Evolutionary conservation across 2,797 vertebrate species (phyloP).

Genomic region (Chanos chanos): DNA sequence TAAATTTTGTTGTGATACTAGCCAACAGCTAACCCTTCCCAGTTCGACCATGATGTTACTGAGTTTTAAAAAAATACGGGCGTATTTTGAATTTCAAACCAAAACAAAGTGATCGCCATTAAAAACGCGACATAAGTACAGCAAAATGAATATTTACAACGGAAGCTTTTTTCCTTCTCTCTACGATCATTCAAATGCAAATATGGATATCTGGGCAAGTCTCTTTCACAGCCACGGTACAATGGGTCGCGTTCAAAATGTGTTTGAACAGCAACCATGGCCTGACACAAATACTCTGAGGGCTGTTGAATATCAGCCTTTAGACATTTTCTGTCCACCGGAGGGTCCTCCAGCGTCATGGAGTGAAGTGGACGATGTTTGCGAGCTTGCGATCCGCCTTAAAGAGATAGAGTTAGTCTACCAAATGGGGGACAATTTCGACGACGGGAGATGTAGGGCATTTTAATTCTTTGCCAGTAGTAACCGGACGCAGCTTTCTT

Average conservation of each 20-base stretch:
- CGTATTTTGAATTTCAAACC: background rate
- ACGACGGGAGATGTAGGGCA: background rate
- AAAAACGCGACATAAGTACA: too few relatives aligned
- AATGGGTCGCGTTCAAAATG: background rate
- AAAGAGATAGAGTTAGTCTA: conserved; percentile 29
- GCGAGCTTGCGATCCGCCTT: conserved; percentile 44
- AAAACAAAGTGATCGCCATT: conserved; percentile 5
- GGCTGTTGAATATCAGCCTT: conserved; percentile 39
- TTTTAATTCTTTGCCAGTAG: too few relatives aligned
- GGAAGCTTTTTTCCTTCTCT: conserved; percentile 37
- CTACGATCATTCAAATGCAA: conserved; percentile 12
- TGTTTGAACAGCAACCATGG: background rate
- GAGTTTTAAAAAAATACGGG: conserved; percentile 7
- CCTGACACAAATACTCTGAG: background rate
- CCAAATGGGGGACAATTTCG: background rate
- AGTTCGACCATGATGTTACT: too few relatives aligned
- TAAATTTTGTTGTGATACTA: too few relatives aligned
- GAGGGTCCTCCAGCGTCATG: conserved; percentile 1
- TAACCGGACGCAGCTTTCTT: too few relatives aligned
- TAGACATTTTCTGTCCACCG: conserved; percentile 31
- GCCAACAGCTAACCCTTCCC: too few relatives aligned
- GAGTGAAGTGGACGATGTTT: conserved; percentile 42
- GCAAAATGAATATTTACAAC: too few relatives aligned
- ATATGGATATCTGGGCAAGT: conserved; percentile 25
- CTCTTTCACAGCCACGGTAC: background rate